Evolutionary conservation across 2,797 vertebrate species (phyloP).

Genomic region (Liasis olivaceus): DNA sequence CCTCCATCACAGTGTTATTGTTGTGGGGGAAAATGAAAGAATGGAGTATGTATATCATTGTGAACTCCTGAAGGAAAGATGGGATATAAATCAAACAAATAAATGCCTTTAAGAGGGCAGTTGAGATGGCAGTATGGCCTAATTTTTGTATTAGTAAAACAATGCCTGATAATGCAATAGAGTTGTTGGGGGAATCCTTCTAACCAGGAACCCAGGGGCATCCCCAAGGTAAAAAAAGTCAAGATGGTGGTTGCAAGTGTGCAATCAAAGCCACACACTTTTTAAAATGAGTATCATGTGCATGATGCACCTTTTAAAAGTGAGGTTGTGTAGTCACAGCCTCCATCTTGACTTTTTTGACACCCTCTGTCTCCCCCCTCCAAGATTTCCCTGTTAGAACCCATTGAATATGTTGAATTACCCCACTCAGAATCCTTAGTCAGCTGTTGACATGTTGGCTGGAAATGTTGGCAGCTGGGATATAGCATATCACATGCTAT

Average conservation of each 20-base stretch:
- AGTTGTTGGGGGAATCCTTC: background rate
- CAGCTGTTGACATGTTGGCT: background rate
- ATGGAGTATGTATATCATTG: background rate
- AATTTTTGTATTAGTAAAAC: background rate
- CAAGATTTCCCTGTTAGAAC: background rate
- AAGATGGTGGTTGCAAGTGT: background rate
- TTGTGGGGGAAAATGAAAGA: background rate
- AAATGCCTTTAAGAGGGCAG: background rate
- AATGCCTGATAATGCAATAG: background rate
- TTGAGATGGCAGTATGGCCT: background rate
- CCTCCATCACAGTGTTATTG: background rate
- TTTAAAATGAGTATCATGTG: background rate
- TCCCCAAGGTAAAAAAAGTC: background rate
- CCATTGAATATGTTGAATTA: background rate
- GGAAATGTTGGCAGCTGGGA: background rate
- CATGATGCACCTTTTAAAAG: background rate
- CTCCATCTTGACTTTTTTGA: background rate
- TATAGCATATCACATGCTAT: background rate
- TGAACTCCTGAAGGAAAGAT: background rate
- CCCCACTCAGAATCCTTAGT: background rate
- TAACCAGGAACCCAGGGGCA: background rate
- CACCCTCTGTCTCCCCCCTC: too few relatives aligned
- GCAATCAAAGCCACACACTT: background rate
- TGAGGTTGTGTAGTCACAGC: background rate
- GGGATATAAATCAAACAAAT: background rate